Conservation (phyloP, 37 sponge, comb jelly and placozoan species). For the Chondrosia reniformis region DNA sequence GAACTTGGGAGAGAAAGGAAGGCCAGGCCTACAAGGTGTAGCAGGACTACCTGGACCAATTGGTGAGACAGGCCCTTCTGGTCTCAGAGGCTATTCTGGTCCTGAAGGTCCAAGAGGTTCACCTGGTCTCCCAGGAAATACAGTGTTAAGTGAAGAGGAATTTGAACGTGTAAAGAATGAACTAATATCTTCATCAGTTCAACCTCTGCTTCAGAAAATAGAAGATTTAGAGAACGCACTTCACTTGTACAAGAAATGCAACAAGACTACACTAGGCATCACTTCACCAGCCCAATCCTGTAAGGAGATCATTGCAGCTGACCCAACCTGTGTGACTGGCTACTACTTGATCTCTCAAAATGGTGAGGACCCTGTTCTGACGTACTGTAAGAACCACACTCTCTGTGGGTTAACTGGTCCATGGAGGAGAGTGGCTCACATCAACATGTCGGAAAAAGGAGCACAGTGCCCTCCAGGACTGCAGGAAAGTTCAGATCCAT, state of each 20-base stretch:
- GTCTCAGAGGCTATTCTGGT: too few relatives aligned
- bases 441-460: conserved; percentile 11
- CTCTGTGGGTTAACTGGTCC: conserved; percentile 1
- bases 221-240: not conserved
- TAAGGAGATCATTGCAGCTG: conserved; percentile 6
- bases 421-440: conserved; percentile 9
- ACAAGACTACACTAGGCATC: not conserved
- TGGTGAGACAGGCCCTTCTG: not conserved
- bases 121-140: too few relatives aligned
- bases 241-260: not conserved
- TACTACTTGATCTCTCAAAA: not conserved
- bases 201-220: not conserved
- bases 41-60: not conserved
- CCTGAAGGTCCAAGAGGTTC: too few relatives aligned
- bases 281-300: not conserved
- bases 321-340: conserved; percentile 2
- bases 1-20: conserved; percentile 17
- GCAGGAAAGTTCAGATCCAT: not conserved
- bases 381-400: conserved; percentile 6
- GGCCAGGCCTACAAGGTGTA: too few relatives aligned
- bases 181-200: not conserved
- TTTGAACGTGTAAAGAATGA: too few relatives aligned
- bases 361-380: not conserved
- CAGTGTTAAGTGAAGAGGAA: too few relatives aligned
- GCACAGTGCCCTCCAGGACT: conserved; percentile 6